phyloP scores from a whole-genome alignment of 2,113 vertebrate species.

The Ameiurus melas region DNA sequence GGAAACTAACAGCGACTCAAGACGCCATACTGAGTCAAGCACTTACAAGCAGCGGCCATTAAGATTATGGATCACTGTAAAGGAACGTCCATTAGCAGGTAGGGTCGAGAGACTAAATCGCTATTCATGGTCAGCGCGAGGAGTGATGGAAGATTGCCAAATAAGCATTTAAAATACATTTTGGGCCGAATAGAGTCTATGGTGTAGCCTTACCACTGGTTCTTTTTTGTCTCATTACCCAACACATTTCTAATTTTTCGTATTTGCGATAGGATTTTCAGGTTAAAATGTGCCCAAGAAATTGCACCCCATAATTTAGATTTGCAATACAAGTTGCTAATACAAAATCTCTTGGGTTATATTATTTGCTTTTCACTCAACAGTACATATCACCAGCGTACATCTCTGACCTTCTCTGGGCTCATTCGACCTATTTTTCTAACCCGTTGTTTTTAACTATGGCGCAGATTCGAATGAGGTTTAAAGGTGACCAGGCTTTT shows the following conservation, averaged over 20 bases:
- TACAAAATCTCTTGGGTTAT: neutral
- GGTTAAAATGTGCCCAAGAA: slow-evolving; percentile 1
- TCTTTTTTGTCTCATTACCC: neutral
- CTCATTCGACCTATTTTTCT: neutral
- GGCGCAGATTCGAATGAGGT: neutral
- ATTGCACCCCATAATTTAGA: neutral
- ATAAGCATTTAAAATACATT: slow-evolving; percentile 27
- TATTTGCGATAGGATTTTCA: neutral
- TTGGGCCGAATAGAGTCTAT: slow-evolving; percentile 21
- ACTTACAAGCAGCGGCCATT: slow-evolving; percentile 33
- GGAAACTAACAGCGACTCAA: neutral
- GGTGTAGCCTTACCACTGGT: neutral
- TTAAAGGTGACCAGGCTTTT: neutral
- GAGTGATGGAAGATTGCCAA: slow-evolving; percentile 30
- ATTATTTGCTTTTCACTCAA: neutral
- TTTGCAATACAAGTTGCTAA: too few species aligned
- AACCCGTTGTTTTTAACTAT: neutral
- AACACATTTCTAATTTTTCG: neutral
- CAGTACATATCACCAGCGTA: neutral
- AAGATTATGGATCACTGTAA: slow-evolving; percentile 29
- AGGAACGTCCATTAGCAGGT: slow-evolving; percentile 35
- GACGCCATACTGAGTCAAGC: slow-evolving; percentile 18
- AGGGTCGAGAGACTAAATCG: slow-evolving; percentile 7
- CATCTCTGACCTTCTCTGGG: slow-evolving; percentile 5
- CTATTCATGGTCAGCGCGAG: slow-evolving; percentile 1